phyloP scores from a whole-genome alignment of 37 sponge, comb jelly and placozoan species.

The Halichondria panicea region DNA sequence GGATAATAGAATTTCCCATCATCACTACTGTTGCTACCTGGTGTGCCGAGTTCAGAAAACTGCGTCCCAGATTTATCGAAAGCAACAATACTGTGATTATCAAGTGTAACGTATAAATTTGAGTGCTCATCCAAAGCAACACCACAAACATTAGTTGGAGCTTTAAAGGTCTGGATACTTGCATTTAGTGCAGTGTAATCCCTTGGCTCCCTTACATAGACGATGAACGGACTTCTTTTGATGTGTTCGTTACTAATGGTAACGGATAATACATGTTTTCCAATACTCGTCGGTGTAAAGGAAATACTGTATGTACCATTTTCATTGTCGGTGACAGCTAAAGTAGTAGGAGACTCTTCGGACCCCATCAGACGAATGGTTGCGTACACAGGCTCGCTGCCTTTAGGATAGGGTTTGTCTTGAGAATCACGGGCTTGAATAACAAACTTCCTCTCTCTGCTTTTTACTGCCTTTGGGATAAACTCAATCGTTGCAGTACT shows the following conservation, averaged over 20 bases:
- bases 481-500: not conserved
- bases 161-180: not conserved
- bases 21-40: conserved; percentile 16
- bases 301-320: conserved; percentile 29
- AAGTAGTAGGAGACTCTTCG: not conserved
- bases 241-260: conserved; percentile 17
- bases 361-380: conserved; percentile 11
- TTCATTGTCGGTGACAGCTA: conserved; percentile 8
- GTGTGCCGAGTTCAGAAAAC: not conserved
- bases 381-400: conserved; percentile 13
- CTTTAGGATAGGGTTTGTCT: conserved; percentile 25
- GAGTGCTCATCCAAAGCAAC: conserved; percentile 40
- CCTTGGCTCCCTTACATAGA: conserved; percentile 5
- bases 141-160: conserved; percentile 1
- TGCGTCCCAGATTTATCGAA: conserved; percentile 14
- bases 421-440: conserved; percentile 9
- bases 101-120: conserved; percentile 18
- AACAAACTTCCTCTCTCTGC: conserved; percentile 12
- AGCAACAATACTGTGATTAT: conserved; percentile 13
- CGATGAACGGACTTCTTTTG: conserved; percentile 27
- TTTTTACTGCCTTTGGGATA: conserved; percentile 7
- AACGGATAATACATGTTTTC: conserved; percentile 17
- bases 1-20: conserved; percentile 51
- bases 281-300: conserved; percentile 26
- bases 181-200: not conserved